Evolutionary conservation across 2,888 invertebrate genomes (phyloP).

Genomic region (Horisme vitalbata): DNA sequence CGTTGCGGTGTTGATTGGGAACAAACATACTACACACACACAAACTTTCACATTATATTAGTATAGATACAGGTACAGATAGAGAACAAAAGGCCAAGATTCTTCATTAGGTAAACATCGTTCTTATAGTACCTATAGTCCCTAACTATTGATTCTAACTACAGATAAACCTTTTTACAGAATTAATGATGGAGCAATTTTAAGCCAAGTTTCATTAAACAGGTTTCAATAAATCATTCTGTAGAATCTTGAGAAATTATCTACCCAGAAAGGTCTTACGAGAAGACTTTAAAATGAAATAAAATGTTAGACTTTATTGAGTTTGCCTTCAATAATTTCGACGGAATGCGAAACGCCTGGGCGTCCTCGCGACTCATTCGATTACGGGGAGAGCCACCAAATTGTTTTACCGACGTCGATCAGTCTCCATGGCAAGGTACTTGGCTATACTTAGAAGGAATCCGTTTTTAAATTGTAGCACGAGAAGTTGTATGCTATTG

Average conservation of each 20-base stretch:
- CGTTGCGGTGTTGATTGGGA: too few species aligned
- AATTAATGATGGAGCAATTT: not conserved
- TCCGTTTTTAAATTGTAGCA: too few species aligned
- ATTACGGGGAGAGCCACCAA: slow-evolving; percentile 65
- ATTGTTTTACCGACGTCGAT: slow-evolving; percentile 71
- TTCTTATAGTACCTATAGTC: too few species aligned
- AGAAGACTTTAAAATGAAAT: slow-evolving; percentile 29
- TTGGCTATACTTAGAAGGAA: slow-evolving; percentile 2
- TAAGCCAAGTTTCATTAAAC: not conserved
- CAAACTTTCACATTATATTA: too few species aligned
- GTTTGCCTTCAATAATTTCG: slow-evolving; percentile 69
- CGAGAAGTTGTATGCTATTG: too few species aligned
- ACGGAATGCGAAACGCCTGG: slow-evolving; percentile 54
- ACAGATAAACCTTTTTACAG: not conserved
- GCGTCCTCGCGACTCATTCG: slow-evolving; percentile 53
- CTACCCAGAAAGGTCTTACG: slow-evolving; percentile 19
- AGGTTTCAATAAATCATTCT: slow-evolving; percentile 1
- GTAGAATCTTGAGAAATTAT: slow-evolving; percentile 8
- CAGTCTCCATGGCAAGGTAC: slow-evolving; percentile 7
- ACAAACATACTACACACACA: too few species aligned
- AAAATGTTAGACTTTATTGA: slow-evolving; percentile 46
- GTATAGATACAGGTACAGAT: too few species aligned
- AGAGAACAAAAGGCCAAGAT: too few species aligned
- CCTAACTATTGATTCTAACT: too few species aligned
- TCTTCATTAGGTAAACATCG: too few species aligned